These are phyloP conservation scores for Lepus oiostolus DNA, from an alignment of 2,797 vertebrate species.

Conservation along the genomic window DNA sequence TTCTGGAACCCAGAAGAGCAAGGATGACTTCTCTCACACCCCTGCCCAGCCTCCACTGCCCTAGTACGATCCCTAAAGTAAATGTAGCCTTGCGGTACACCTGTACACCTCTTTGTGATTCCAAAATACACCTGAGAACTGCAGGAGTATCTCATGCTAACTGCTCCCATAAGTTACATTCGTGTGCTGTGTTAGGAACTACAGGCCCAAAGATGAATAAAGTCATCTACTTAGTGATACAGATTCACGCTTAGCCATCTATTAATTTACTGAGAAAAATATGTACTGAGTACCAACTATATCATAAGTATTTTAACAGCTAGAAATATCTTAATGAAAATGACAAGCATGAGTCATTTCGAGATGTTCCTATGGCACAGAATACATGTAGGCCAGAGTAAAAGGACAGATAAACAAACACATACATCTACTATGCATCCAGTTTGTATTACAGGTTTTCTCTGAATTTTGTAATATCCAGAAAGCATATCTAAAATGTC, in stretches of 20 bases:
- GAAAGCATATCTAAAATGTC: neutral
- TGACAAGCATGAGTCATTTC: neutral
- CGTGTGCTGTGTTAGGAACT: neutral
- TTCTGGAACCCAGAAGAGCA: neutral
- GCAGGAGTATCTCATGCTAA: neutral
- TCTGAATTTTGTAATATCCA: neutral
- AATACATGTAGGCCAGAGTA: neutral
- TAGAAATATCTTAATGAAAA: constrained; percentile 23
- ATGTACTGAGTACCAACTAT: neutral
- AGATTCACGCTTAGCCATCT: neutral
- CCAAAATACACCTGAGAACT: neutral
- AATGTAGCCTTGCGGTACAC: neutral
- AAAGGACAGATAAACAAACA: neutral
- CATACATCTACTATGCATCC: neutral
- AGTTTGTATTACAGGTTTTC: neutral
- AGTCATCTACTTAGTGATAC: neutral
- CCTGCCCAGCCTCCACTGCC: neutral
- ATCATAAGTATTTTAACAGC: neutral
- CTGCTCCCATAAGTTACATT: neutral
- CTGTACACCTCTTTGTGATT: neutral
- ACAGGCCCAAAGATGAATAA: neutral
- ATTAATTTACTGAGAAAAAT: constrained; percentile 23
- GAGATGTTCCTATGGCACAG: neutral
- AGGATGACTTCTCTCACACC: too few relatives aligned
- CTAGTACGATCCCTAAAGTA: neutral